phyloP scores from a whole-genome alignment of 2,888 invertebrate species.

The Cotesia congregata region DNA sequence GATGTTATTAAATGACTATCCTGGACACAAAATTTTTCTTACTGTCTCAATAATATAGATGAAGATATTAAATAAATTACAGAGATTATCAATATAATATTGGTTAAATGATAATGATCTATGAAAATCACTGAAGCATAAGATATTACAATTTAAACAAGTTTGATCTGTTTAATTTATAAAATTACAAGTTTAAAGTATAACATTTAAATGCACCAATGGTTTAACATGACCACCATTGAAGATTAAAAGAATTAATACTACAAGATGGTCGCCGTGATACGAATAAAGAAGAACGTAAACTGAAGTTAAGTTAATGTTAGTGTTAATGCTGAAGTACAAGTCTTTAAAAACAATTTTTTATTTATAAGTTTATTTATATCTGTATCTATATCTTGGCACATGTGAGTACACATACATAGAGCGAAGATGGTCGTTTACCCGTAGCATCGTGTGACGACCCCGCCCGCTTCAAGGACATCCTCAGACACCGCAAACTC shows the following conservation, averaged over 20 bases:
- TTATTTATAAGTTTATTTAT: background rate
- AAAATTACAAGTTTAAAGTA: background rate
- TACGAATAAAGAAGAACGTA: too few species aligned
- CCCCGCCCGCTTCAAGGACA: conserved; percentile 70
- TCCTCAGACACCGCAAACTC: conserved; percentile 62
- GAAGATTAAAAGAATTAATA: background rate
- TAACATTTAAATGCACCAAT: background rate
- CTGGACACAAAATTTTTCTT: too few species aligned
- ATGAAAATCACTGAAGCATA: too few species aligned
- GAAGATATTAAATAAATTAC: too few species aligned
- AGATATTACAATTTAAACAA: too few species aligned
- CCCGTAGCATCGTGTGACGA: conserved; percentile 68
- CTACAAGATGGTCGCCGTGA: background rate
- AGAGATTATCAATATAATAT: too few species aligned
- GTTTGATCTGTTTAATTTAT: background rate
- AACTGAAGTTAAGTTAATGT: background rate
- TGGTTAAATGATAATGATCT: too few species aligned
- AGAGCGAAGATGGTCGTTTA: conserved; percentile 66
- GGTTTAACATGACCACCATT: background rate
- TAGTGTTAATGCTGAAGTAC: background rate
- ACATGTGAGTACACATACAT: background rate
- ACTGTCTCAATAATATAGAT: too few species aligned
- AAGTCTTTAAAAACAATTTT: background rate
- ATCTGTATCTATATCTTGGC: background rate
- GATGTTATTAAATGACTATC: too few species aligned